Evolutionary conservation across 92 coral and sea anemone species (phyloP).

Genomic region (Epizoanthus fatuus): DNA sequence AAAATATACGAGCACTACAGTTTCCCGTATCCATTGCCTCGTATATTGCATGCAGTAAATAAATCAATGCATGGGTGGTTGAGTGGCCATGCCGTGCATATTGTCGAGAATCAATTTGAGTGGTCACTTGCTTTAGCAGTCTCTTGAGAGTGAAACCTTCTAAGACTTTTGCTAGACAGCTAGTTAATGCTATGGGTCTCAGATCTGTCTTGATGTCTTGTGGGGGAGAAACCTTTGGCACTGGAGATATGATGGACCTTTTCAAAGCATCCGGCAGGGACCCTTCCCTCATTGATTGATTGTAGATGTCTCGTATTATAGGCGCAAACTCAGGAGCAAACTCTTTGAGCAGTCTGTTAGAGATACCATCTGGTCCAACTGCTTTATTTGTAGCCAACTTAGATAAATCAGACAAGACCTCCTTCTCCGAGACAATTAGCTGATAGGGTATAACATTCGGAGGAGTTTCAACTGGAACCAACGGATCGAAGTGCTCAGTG

Average conservation of each 20-base stretch:
- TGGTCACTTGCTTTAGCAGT: not conserved
- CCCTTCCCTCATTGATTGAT: conserved; percentile 15
- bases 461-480: conserved; percentile 35
- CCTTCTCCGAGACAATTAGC: conserved; percentile 28
- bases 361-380: conserved; percentile 15
- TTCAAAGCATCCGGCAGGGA: conserved; percentile 32
- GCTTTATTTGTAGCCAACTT: conserved; percentile 34
- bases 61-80: not conserved
- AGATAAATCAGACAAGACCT: conserved; percentile 26
- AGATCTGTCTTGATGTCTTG: conserved; percentile 26
- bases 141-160: not conserved
- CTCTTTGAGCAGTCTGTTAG: conserved; percentile 36
- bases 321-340: conserved; percentile 43
- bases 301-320: conserved; percentile 18
- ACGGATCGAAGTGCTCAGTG: conserved; percentile 39
- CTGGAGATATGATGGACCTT: conserved; percentile 17
- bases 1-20: conserved; percentile 24
- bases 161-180: conserved; percentile 1
- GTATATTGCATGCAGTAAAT: conserved; percentile 3
- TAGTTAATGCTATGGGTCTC: conserved; percentile 11
- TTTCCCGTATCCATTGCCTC: conserved; percentile 18
- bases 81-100: conserved; percentile 42
- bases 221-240: conserved; percentile 43
- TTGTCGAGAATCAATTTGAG: conserved; percentile 27
- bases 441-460: conserved; percentile 9